Percentiles rank a stretch among this genome's conserved stretches.
Conservation (phyloP, 2,797 vertebrate species). For the Phrynocephalus vlangalii region DNA sequence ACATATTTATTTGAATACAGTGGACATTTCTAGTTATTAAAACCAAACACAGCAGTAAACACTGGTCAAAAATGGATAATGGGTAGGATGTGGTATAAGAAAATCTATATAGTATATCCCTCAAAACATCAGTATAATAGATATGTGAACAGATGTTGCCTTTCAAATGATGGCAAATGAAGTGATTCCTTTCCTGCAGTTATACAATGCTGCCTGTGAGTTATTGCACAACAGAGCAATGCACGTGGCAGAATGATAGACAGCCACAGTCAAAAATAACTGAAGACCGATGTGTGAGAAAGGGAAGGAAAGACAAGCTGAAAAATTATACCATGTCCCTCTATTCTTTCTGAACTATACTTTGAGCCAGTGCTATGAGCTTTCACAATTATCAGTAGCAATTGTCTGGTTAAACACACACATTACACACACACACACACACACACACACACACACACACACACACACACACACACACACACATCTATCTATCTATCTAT, state of each 20-base stretch:
- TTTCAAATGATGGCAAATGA: conserved; percentile 47
- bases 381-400: background rate
- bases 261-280: conserved; percentile 39
- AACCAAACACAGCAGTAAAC: background rate
- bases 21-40: no score
- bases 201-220: conserved; percentile 43
- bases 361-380: conserved; percentile 1
- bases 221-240: conserved; percentile 41
- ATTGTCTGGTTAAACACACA: no score
- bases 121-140: conserved; percentile 4
- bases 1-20: no score
- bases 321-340: conserved; percentile 42
- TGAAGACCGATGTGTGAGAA: background rate
- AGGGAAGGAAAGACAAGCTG: conserved; percentile 12
- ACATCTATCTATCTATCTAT: no score
- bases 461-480: no score
- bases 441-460: no score
- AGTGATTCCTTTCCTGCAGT: conserved; percentile 47
- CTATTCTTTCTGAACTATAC: background rate
- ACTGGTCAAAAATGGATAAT: background rate
- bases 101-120: background rate
- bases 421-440: no score
- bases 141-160: conserved; percentile 28
- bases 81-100: background rate
- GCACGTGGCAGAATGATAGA: conserved; percentile 50